Conservation (phyloP, 2,113 vertebrate genomes). For the Oreochromis aureus region DNA sequence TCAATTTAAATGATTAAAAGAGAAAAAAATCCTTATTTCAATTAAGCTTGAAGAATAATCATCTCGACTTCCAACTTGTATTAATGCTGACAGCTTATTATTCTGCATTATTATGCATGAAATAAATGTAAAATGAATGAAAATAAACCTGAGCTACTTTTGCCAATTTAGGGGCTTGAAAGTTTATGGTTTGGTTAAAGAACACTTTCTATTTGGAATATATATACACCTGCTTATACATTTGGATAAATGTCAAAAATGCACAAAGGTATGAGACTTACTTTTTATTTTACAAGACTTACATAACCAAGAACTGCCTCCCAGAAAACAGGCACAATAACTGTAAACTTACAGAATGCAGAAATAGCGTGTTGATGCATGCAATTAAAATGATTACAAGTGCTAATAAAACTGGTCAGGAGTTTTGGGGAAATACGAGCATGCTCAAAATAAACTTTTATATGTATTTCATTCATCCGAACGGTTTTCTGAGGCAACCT, state of each 20-base stretch:
- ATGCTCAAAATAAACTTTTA: constrained; percentile 1
- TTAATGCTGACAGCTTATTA: not conserved
- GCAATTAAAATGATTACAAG: constrained; percentile 21
- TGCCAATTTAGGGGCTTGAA: not conserved
- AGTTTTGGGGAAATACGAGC: not conserved
- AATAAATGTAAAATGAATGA: not conserved
- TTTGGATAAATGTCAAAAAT: not conserved
- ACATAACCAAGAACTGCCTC: not conserved
- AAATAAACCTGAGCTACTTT: not conserved
- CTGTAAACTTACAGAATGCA: not conserved
- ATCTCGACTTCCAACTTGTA: not conserved
- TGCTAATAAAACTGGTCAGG: not conserved
- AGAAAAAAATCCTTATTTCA: not conserved
- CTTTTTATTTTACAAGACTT: not conserved
- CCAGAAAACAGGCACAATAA: not conserved
- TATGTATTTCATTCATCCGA: not conserved
- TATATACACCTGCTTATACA: not conserved
- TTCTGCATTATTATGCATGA: not conserved
- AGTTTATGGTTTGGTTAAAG: not conserved
- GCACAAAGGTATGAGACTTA: not conserved
- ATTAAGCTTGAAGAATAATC: not conserved
- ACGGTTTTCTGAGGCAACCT: not conserved
- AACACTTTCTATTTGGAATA: not conserved
- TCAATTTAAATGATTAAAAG: not conserved
- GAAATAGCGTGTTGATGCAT: not conserved